Conservation (phyloP, 2,797 vertebrate species). For the Pagetopsis macropterus region DNA sequence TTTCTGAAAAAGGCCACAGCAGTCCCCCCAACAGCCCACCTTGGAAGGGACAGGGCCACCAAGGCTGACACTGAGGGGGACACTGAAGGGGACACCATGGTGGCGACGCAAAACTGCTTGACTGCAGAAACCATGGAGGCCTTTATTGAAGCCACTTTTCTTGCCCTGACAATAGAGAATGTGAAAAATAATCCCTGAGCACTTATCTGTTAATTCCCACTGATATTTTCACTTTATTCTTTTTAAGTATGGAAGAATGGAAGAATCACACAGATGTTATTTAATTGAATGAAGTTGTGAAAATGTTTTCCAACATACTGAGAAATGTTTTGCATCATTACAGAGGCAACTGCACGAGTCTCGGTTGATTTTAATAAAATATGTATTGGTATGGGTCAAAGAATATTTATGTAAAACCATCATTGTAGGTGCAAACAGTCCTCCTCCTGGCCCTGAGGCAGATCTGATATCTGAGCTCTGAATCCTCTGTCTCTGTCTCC, state of each 20-base stretch:
- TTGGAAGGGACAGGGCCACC: constrained; percentile 78
- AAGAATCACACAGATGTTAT: constrained; percentile 6
- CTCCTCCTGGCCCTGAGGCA: constrained; percentile 12
- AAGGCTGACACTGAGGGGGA: constrained; percentile 63
- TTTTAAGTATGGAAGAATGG: constrained; percentile 5
- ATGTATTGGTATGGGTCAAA: constrained; percentile 1
- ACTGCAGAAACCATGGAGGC: constrained; percentile 37
- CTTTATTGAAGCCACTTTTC: constrained; percentile 24
- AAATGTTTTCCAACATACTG: constrained; percentile 13
- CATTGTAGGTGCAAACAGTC: constrained; percentile 14
- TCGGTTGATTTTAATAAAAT: constrained; percentile 2
- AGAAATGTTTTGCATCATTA: constrained; percentile 6
- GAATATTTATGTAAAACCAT: constrained; percentile 21
- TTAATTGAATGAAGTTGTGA: constrained; percentile 13
- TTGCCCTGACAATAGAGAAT: constrained; percentile 26
- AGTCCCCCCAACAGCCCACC: constrained; percentile 72
- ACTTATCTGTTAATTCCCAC: constrained; percentile 2
- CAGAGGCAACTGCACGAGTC: constrained; percentile 5
- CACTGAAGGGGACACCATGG: constrained; percentile 46
- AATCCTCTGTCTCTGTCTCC: constrained; percentile 74
- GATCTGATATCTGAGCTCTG: constrained; percentile 7
- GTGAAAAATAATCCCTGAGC: constrained; percentile 12
- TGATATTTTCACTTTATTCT: not conserved
- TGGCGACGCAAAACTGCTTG: constrained; percentile 47
- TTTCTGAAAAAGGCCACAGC: constrained; percentile 80